Conservation (phyloP, 2,888 invertebrate genomes). For the Ornithoptera priamus region DNA sequence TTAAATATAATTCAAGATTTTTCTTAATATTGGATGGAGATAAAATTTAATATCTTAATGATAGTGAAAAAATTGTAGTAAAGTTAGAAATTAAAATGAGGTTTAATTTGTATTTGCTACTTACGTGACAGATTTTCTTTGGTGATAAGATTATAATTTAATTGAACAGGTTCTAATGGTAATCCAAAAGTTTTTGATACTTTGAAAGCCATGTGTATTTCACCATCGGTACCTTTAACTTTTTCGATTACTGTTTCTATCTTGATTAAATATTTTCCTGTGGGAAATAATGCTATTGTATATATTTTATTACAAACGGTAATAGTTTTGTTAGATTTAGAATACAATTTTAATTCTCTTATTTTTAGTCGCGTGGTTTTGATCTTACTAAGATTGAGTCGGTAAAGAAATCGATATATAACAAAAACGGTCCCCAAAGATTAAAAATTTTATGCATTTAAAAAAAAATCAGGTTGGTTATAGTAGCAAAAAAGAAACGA, state of each 20-base stretch:
- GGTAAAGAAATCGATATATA: too few relatives aligned
- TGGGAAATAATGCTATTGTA: background rate
- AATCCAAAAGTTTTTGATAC: background rate
- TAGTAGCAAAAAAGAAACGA: too few relatives aligned
- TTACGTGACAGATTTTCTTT: background rate
- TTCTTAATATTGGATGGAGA: background rate
- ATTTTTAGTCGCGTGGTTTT: too few relatives aligned
- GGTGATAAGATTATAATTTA: slow-evolving; percentile 12
- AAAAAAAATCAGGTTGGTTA: too few relatives aligned
- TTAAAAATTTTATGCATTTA: too few relatives aligned
- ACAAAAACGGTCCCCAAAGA: too few relatives aligned
- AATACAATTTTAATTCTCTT: too few relatives aligned
- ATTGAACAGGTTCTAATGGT: slow-evolving; percentile 2
- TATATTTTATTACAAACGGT: too few relatives aligned
- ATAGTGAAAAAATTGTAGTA: too few relatives aligned
- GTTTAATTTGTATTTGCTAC: background rate
- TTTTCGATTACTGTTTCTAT: slow-evolving; percentile 8
- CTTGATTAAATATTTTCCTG: slow-evolving; percentile 13
- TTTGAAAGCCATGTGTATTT: slow-evolving; percentile 9
- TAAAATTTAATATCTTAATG: too few relatives aligned
- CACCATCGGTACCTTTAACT: slow-evolving; percentile 2
- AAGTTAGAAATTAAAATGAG: background rate
- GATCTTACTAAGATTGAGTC: too few relatives aligned
- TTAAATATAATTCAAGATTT: background rate
- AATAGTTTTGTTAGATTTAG: too few relatives aligned